These are phyloP conservation scores for Podarcis lilfordi DNA, from an alignment of 2,797 vertebrate species.

Conservation along the genomic window DNA sequence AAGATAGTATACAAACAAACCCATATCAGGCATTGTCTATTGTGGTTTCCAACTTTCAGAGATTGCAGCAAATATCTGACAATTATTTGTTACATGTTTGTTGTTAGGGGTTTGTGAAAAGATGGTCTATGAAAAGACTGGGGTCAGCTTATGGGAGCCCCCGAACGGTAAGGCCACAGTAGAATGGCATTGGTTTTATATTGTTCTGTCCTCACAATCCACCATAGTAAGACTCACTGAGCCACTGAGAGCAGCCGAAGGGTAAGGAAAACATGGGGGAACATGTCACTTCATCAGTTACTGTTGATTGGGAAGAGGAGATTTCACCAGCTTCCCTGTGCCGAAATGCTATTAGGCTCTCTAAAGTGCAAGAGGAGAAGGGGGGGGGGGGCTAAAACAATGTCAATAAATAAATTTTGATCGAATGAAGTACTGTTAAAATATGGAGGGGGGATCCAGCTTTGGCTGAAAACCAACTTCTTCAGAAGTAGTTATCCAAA, in stretches of 20 bases:
- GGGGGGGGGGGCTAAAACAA: too few relatives aligned
- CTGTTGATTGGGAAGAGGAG: neutral
- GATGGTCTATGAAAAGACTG: neutral
- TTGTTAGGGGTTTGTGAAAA: neutral
- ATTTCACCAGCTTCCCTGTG: too few relatives aligned
- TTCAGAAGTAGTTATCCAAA: too few relatives aligned
- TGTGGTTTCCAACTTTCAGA: constrained; percentile 1
- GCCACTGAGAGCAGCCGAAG: neutral
- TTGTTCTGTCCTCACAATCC: neutral
- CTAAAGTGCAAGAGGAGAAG: too few relatives aligned
- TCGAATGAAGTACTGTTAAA: too few relatives aligned
- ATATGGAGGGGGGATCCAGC: too few relatives aligned
- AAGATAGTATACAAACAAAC: neutral
- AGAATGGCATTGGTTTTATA: neutral
- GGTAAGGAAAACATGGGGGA: neutral
- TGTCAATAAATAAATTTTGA: too few relatives aligned
- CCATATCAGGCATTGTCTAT: neutral
- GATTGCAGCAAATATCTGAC: constrained; percentile 12
- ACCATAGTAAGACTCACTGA: neutral
- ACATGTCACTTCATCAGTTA: neutral
- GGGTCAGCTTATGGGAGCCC: neutral
- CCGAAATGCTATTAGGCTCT: too few relatives aligned
- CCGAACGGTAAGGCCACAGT: neutral
- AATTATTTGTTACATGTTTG: constrained; percentile 32
- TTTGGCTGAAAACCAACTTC: too few relatives aligned